Evolutionary conservation across 1,140 invertebrate species (phyloP).

Genomic region (Drosophila oshimai): DNA sequence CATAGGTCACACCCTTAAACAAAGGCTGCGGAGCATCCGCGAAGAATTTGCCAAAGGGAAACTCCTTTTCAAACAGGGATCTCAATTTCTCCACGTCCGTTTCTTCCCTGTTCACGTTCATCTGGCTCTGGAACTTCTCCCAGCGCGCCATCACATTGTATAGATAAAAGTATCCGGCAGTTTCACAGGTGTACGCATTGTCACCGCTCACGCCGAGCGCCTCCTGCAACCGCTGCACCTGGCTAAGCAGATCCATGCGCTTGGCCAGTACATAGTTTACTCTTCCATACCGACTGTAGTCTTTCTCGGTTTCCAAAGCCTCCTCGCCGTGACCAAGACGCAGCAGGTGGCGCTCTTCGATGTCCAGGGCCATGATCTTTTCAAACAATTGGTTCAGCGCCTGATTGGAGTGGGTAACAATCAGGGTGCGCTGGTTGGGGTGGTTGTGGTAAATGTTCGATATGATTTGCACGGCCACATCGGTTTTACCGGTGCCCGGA

Average conservation of each 20-base stretch:
- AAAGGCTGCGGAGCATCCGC: constrained; percentile 95
- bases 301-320: constrained; percentile 98
- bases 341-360: constrained; percentile 98
- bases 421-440: constrained; percentile 98
- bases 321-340: constrained; percentile 99
- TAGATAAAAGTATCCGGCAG: constrained; percentile 95
- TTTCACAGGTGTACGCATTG: constrained; percentile 99
- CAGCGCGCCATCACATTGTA: constrained; percentile 91
- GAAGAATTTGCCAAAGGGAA: constrained; percentile 97
- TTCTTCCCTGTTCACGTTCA: constrained; percentile 15
- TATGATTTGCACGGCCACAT: constrained; percentile 99
- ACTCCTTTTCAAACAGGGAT: constrained; percentile 87
- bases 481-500: constrained; percentile 98
- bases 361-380: constrained; percentile 99
- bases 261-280: constrained; percentile 99
- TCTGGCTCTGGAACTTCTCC: constrained; percentile 90
- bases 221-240: constrained; percentile 95
- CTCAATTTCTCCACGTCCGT: constrained; percentile 32
- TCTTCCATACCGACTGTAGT: constrained; percentile 98
- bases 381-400: constrained; percentile 99
- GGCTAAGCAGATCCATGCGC: constrained; percentile 93
- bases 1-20: constrained; percentile 91
- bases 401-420: constrained; percentile 99
- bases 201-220: constrained; percentile 92
- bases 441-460: constrained; percentile 99